phyloP scores from a whole-genome alignment of 2,797 vertebrate genomes.

The Cottoperca gobio region DNA sequence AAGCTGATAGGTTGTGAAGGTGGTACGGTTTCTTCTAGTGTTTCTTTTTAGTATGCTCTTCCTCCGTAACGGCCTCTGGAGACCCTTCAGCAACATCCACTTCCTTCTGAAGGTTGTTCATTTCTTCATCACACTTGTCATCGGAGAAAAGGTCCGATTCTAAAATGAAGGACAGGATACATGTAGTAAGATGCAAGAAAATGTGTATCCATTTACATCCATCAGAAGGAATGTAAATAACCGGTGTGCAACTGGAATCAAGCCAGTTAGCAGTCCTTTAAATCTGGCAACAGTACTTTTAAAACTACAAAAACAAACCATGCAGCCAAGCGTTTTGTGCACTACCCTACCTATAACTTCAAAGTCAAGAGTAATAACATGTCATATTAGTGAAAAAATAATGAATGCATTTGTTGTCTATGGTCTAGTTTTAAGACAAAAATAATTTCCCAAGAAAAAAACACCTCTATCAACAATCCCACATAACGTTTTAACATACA shows the following conservation, averaged over 20 bases:
- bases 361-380: not conserved
- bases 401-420: not conserved
- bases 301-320: not conserved
- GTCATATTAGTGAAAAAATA: not conserved
- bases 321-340: not conserved
- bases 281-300: not conserved
- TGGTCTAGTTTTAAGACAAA: not conserved
- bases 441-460: not conserved
- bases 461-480: not conserved
- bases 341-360: not conserved
- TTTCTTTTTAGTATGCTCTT: slow-evolving; percentile 91
- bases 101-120: slow-evolving; percentile 79
- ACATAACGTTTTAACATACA: slow-evolving; percentile 1
- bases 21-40: slow-evolving; percentile 92
- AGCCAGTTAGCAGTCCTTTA: not conserved
- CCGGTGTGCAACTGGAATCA: not conserved
- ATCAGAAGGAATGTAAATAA: not conserved
- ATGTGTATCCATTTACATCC: not conserved
- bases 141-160: slow-evolving; percentile 85
- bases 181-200: not conserved
- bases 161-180: slow-evolving; percentile 47
- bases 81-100: slow-evolving; percentile 79
- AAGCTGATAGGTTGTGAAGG: slow-evolving; percentile 94
- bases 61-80: slow-evolving; percentile 78
- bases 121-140: slow-evolving; percentile 86